phyloP scores from a whole-genome alignment of 1,140 invertebrate species.

The Asbolus verrucosus region DNA sequence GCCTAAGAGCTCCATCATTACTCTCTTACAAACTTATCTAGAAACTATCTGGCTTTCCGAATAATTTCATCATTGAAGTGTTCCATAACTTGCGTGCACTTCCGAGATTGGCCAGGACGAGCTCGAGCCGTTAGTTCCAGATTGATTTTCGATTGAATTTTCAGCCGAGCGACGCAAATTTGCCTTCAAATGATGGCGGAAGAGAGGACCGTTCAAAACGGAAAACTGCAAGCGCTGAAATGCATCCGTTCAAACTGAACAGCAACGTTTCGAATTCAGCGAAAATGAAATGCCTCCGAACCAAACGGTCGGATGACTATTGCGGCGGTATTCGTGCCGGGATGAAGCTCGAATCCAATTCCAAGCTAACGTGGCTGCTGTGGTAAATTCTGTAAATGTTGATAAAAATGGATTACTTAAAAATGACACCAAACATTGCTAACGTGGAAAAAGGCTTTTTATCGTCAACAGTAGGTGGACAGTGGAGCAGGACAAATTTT shows the following conservation, averaged over 20 bases:
- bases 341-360: constrained; percentile 10
- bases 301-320: constrained; percentile 5
- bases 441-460: too few relatives aligned
- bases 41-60: constrained; percentile 56
- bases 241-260: constrained; percentile 28
- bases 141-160: constrained; percentile 60
- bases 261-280: constrained; percentile 20
- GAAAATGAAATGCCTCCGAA: constrained; percentile 24
- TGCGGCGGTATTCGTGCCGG: background rate
- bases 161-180: constrained; percentile 51
- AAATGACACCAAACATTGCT: too few relatives aligned
- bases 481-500: too few relatives aligned
- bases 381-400: constrained; percentile 25
- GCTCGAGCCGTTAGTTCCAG: constrained; percentile 51
- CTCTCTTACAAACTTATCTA: constrained; percentile 53
- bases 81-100: constrained; percentile 58
- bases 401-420: constrained; percentile 34
- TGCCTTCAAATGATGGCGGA: constrained; percentile 14
- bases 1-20: background rate
- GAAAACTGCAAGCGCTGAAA: constrained; percentile 37
- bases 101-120: constrained; percentile 54
- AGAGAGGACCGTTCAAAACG: constrained; percentile 25
- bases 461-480: too few relatives aligned
- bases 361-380: background rate
- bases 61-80: constrained; percentile 61